phyloP scores from a whole-genome alignment of 2,797 vertebrate genomes.

The Staurois parvus region DNA sequence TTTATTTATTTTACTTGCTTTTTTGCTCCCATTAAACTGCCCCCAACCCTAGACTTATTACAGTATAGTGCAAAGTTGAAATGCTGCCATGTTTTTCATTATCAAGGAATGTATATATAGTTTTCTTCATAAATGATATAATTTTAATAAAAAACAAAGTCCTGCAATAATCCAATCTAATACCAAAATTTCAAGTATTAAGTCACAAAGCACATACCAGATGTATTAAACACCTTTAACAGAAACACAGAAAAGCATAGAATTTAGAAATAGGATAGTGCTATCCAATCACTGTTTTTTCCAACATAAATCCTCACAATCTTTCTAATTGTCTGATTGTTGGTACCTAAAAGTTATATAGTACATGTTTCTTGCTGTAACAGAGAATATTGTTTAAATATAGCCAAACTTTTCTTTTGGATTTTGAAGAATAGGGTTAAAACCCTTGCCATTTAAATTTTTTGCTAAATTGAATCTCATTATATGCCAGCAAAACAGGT shows the following conservation, averaged over 20 bases:
- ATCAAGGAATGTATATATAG: conserved; percentile 19
- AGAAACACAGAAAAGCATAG: not conserved
- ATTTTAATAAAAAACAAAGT: conserved; percentile 20
- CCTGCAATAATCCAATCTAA: conserved; percentile 6
- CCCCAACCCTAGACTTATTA: not conserved
- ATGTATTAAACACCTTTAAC: conserved; percentile 4
- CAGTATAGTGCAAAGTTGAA: conserved; percentile 43
- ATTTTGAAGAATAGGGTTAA: too few relatives aligned
- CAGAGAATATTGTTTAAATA: too few relatives aligned
- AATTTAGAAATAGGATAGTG: not conserved
- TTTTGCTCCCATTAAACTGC: conserved; percentile 35
- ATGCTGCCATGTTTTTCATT: conserved; percentile 45
- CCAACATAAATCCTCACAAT: not conserved
- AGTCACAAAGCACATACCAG: conserved; percentile 6
- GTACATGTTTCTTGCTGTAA: not conserved
- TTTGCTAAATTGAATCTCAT: too few relatives aligned
- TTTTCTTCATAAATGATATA: conserved; percentile 13
- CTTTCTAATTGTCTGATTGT: not conserved
- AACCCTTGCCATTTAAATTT: too few relatives aligned
- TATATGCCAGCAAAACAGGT: too few relatives aligned
- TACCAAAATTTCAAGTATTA: conserved; percentile 8
- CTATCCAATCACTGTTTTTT: not conserved
- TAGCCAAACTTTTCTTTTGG: too few relatives aligned
- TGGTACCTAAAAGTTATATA: not conserved
- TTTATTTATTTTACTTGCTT: conserved; percentile 55